These are phyloP conservation scores for Orius insidiosus DNA, from an alignment of 1,140 invertebrate species.

Conservation along the genomic window DNA sequence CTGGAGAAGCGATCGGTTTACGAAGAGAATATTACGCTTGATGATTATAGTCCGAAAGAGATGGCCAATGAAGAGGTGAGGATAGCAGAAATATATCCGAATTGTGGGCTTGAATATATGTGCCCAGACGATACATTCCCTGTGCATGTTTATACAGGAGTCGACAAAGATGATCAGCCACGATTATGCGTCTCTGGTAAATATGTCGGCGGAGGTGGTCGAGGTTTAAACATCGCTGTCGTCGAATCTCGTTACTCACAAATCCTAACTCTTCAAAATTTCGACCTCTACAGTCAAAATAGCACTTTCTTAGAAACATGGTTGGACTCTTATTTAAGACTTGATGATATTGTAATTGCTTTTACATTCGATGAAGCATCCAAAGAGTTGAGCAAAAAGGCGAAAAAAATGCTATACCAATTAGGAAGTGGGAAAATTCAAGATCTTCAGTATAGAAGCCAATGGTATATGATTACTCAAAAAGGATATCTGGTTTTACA, in stretches of 20 bases:
- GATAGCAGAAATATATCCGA: conserved; percentile 24
- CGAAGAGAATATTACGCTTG: background rate
- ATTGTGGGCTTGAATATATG: conserved; percentile 28
- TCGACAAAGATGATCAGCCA: conserved; percentile 27
- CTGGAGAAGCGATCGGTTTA: background rate
- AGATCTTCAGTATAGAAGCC: conserved; percentile 35
- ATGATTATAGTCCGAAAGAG: background rate
- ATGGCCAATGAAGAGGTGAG: conserved; percentile 14
- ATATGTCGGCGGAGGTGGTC: conserved; percentile 24
- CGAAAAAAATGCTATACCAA: conserved; percentile 20
- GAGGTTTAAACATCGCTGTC: conserved; percentile 22
- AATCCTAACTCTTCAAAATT: conserved; percentile 20
- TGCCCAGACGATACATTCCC: conserved; percentile 28
- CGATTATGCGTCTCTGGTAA: conserved; percentile 32
- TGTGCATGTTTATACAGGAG: conserved; percentile 31
- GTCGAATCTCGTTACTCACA: conserved; percentile 20
- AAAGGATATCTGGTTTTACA: conserved; percentile 35
- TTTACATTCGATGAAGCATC: conserved; percentile 24
- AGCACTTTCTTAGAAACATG: conserved; percentile 20
- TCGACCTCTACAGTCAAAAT: conserved; percentile 22
- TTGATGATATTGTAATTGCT: conserved; percentile 21
- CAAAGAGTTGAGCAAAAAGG: conserved; percentile 20
- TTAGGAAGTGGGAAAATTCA: conserved; percentile 33
- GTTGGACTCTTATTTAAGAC: conserved; percentile 16
- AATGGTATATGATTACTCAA: conserved; percentile 38